Conservation (phyloP, 1,140 invertebrate species). For the Phenacoccus solenopsis region DNA sequence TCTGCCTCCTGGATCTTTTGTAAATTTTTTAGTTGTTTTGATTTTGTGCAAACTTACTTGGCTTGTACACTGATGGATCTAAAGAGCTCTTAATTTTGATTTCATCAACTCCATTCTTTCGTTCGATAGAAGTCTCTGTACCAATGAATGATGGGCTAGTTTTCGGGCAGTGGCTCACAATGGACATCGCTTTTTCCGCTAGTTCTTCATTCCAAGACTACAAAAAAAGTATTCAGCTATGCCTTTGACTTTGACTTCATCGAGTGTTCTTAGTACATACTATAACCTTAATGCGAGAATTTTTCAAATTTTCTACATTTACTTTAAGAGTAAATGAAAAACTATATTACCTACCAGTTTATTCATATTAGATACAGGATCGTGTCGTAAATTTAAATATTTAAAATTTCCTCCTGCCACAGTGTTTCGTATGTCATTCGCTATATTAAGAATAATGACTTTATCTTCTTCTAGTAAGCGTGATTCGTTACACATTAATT, state of each 20-base stretch:
- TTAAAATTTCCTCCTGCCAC: not conserved
- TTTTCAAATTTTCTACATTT: no score
- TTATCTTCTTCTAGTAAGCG: not conserved
- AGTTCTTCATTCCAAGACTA: not conserved
- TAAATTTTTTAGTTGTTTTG: no score
- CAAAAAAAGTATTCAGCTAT: not conserved
- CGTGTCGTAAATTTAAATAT: not conserved
- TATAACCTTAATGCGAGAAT: no score
- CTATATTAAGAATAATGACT: not conserved
- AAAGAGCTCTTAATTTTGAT: not conserved
- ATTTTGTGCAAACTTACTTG: not conserved
- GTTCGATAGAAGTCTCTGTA: not conserved
- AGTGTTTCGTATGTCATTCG: not conserved
- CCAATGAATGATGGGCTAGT: not conserved
- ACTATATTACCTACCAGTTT: conserved; percentile 3
- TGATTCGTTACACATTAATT: not conserved
- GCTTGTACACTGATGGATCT: not conserved
- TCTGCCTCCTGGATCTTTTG: no score
- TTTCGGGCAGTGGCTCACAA: not conserved
- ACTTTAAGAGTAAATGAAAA: no score
- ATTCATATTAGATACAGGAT: conserved; percentile 8
- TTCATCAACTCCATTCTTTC: not conserved
- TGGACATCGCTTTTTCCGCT: not conserved
- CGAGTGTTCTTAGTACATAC: not conserved
- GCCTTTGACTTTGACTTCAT: no score